Evolutionary conservation across 2,888 invertebrate genomes (phyloP), one percentile per base, ranked within the genome.

Genomic region (Patella caerulea): DNA sequence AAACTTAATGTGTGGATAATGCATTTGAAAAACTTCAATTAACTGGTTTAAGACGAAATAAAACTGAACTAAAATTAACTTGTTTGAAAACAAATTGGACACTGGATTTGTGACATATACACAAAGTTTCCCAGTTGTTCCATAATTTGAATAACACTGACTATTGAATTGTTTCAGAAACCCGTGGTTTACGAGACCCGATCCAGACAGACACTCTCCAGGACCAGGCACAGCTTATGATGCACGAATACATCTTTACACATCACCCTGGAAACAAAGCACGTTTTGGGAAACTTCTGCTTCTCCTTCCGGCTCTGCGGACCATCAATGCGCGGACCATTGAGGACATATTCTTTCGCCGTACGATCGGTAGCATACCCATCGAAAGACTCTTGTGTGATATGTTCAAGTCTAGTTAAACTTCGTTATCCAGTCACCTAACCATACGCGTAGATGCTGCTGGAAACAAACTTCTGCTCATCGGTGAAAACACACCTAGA

Each of bases 211-310:
- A 95, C 72, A 92, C 91, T 15, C 86, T 96, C 1, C 96, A 96
- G 92, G 96, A 96, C 84, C 96, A 96, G 90, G 95, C 95, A 0
- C 94, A 96, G 79, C 93, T 95, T 5, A 94, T 95, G 91, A 92
- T 97, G 45, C 95, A 95, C 85, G 95, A 95, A 85, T 94, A 96
- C 89, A 88, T 84, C 59, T 79, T 84, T 73, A 83, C 88, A 4
- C 87, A 88, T 74, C 86, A 88, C 70, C 88, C 88, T 1, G 82
- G 83, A 12, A 86, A 83, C 56, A 89, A 89, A 78, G 84, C 94
- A 0, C 93, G 96, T 29, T 95, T 96, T 84, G 96, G 95, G 0
- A 95, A 95, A 84, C 92, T 96, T 3, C 93, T 96, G 84, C 92
- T 96, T 3, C 93, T 96, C 2, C 91, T 96, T 76, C 95, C 96